These are phyloP conservation scores for Chloroclysta siterata DNA, from an alignment of 2,888 invertebrate genomes.

Conservation along the genomic window DNA sequence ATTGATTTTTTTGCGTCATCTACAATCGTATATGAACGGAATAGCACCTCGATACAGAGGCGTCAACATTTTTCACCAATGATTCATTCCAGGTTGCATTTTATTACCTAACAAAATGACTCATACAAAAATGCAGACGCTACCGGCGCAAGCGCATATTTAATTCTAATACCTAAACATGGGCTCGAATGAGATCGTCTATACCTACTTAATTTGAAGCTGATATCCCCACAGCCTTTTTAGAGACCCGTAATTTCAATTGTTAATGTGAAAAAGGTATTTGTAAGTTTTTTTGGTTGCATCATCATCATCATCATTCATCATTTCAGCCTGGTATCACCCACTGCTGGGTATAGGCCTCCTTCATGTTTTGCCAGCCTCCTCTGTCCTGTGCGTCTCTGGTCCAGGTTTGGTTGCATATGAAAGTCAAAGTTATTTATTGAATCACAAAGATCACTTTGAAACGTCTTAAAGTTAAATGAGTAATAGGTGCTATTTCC, in stretches of 20 bases:
- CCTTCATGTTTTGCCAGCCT: no score
- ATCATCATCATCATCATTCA: no score
- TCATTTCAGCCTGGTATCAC: no score
- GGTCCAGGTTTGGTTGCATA: no score
- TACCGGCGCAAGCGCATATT: conserved; percentile 39
- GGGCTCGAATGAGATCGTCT: conserved; percentile 18
- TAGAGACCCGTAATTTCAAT: not conserved
- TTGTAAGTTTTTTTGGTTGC: not conserved
- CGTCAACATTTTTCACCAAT: conserved; percentile 44
- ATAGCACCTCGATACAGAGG: conserved; percentile 3
- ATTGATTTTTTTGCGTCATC: no score
- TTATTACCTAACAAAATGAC: conserved; percentile 46
- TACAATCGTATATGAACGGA: no score
- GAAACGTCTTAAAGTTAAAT: no score
- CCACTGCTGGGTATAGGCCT: no score
- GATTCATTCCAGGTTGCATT: conserved; percentile 48
- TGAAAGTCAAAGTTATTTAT: no score
- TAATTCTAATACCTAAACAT: conserved; percentile 26
- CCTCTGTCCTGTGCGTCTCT: no score
- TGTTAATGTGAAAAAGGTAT: conserved; percentile 2
- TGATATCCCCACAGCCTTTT: not conserved
- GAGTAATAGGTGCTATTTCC: no score
- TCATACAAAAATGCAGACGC: conserved; percentile 61
- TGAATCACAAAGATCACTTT: no score
- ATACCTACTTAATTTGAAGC: conserved; percentile 9